These are phyloP conservation scores for Nyleta sp. DNA, from an alignment of 2,888 invertebrate genomes.

Conservation along the genomic window DNA sequence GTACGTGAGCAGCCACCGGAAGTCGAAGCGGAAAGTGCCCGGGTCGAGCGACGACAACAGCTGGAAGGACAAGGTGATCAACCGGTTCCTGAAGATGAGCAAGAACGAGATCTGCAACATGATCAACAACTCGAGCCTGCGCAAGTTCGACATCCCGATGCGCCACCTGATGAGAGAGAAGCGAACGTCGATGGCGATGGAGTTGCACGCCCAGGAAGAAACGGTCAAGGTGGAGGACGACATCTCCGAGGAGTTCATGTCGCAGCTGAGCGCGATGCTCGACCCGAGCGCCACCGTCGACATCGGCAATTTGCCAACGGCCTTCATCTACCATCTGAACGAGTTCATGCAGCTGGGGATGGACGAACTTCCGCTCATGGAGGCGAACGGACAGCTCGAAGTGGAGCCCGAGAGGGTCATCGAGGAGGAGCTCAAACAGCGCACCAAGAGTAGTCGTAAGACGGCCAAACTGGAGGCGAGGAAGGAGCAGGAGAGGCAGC, in stretches of 20 bases:
- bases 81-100: constrained; percentile 79
- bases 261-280: constrained; percentile 83
- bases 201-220: constrained; percentile 79
- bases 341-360: constrained; percentile 83
- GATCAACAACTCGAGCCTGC: constrained; percentile 78
- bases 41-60: constrained; percentile 55
- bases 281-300: constrained; percentile 85
- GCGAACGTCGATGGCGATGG: constrained; percentile 73
- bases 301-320: constrained; percentile 85
- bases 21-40: constrained; percentile 10
- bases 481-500: constrained; percentile 30
- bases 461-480: constrained; percentile 41
- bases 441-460: constrained; percentile 30
- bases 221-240: constrained; percentile 75
- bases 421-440: constrained; percentile 22
- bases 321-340: constrained; percentile 85
- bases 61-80: constrained; percentile 79
- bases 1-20: constrained; percentile 17
- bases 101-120: constrained; percentile 80
- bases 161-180: constrained; percentile 78
- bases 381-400: constrained; percentile 39
- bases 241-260: constrained; percentile 77
- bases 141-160: constrained; percentile 80
- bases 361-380: constrained; percentile 66
- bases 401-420: background rate